phyloP scores from a whole-genome alignment of 2,888 invertebrate species.

The Drosophila borealis region DNA sequence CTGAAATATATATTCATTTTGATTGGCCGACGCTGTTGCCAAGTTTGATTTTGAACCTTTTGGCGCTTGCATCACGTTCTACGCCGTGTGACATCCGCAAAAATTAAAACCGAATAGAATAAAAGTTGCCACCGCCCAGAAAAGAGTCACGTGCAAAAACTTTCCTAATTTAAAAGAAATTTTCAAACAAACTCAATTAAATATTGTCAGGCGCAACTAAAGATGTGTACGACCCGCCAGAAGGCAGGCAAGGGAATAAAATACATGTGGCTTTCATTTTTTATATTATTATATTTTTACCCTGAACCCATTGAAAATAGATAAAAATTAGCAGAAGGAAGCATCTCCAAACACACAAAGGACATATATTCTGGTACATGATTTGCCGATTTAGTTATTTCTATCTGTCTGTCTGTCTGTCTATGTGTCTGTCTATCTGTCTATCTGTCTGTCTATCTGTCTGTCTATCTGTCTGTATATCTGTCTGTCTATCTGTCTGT shows the following conservation, averaged over 20 bases:
- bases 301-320: too few relatives aligned
- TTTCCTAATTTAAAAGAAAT: slow-evolving; percentile 80
- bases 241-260: slow-evolving; percentile 1
- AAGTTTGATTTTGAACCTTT: slow-evolving; percentile 31
- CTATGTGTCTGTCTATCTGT: too few relatives aligned
- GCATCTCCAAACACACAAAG: too few relatives aligned
- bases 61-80: slow-evolving; percentile 66
- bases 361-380: too few relatives aligned
- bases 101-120: slow-evolving; percentile 8
- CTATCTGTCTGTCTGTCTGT: too few relatives aligned
- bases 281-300: slow-evolving; percentile 30
- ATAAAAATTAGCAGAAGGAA: too few relatives aligned
- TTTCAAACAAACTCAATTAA: slow-evolving; percentile 80
- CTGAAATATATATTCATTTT: slow-evolving; percentile 29
- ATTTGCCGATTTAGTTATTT: too few relatives aligned
- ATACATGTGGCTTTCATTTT: slow-evolving; percentile 51
- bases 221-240: slow-evolving; percentile 55
- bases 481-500: too few relatives aligned
- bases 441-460: too few relatives aligned
- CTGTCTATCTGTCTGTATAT: too few relatives aligned
- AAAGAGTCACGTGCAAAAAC: slow-evolving; percentile 74
- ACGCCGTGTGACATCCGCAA: slow-evolving; percentile 7
- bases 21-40: slow-evolving; percentile 40
- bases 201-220: slow-evolving; percentile 77
- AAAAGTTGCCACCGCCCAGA: slow-evolving; percentile 49